Base-by-base conservation (phyloP, 2,797 vertebrate species). In the Lycodopsis pacificus region DNA sequence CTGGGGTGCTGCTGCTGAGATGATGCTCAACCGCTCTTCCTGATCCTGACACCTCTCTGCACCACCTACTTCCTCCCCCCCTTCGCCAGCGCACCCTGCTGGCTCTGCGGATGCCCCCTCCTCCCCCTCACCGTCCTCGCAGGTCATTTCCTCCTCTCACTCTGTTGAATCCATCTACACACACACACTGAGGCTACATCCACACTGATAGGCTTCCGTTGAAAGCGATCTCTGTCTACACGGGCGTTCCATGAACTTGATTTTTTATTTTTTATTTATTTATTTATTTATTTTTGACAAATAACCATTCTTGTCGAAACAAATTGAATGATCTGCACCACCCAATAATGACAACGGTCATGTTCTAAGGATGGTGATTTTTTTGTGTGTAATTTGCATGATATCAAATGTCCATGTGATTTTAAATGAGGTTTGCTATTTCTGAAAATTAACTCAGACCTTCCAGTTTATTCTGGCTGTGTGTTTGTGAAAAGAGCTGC, bases 1-100 rank as follows among this genome's bases (percentile, higher is more conserved):
- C 88, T 86, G 72, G 84, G 83, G 88, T 77, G 86, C 82, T 85
- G 86, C 76, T 85, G 71, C 59, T 40, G 77, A 82, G 83, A 89
- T 80, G 80, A 87, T 85, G 75, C 77, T 82, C 81, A 75, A 83
- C 79, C 82, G 54, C 48, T 72, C 77, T 67, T 79, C 68, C 79
- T 84, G 74, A 83, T 86, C 65, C 79, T 71, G 76, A 88, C 80
- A 76, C 76, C 79, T 76, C 81, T 62, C 53, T 71, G 58, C 76
- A 76, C 72, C 85, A 80, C 65, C 77, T 30, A 65, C 77, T 77
- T 77, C 80, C 82, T 77, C 67, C 77, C 78, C n/a, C 75, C 15
- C 67, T 49, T 15, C 65, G 22, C 59, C 77, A 73, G n/a, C 30
- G 48, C 58, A 27, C 57, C 79, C 85, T 36, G 58, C 69, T 61